Percentiles rank a stretch among this genome's conserved stretches.
These are phyloP conservation scores for Eurosta solidaginis DNA, from an alignment of 1,140 invertebrate genomes.

Conservation along the genomic window DNA sequence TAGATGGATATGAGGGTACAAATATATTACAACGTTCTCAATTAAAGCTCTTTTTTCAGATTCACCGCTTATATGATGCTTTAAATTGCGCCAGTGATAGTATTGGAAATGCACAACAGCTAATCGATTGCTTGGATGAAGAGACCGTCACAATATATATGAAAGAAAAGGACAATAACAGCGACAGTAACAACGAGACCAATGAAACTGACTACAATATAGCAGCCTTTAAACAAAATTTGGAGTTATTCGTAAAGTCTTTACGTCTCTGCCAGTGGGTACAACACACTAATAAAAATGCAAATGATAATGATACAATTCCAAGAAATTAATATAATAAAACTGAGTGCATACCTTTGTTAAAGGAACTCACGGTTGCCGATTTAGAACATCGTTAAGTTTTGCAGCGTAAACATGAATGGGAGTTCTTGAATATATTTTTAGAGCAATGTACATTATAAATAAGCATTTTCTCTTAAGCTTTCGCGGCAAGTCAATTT, in stretches of 20 bases:
- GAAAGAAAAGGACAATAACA: not conserved
- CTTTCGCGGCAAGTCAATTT: no score
- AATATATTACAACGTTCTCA: no score
- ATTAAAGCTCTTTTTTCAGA: not conserved
- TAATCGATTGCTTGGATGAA: constrained; percentile 36
- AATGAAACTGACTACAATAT: not conserved
- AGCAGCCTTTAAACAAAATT: constrained; percentile 38
- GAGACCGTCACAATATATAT: constrained; percentile 29
- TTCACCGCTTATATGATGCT: constrained; percentile 39
- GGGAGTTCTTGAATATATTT: no score
- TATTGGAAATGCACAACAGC: constrained; percentile 42
- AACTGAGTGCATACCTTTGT: not conserved
- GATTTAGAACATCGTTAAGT: no score
- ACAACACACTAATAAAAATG: not conserved
- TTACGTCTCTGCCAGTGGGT: constrained; percentile 42
- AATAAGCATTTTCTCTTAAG: no score
- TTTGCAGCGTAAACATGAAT: no score
- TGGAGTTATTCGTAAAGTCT: constrained; percentile 41
- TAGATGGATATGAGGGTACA: no score
- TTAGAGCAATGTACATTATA: no score
- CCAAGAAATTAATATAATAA: no score
- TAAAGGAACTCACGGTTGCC: not conserved
- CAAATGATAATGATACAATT: not conserved
- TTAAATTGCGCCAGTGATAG: constrained; percentile 46
- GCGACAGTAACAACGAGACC: not conserved